Evolutionary conservation across 2,888 invertebrate genomes (phyloP).

Genomic region (Arrhopalites spinosus): DNA sequence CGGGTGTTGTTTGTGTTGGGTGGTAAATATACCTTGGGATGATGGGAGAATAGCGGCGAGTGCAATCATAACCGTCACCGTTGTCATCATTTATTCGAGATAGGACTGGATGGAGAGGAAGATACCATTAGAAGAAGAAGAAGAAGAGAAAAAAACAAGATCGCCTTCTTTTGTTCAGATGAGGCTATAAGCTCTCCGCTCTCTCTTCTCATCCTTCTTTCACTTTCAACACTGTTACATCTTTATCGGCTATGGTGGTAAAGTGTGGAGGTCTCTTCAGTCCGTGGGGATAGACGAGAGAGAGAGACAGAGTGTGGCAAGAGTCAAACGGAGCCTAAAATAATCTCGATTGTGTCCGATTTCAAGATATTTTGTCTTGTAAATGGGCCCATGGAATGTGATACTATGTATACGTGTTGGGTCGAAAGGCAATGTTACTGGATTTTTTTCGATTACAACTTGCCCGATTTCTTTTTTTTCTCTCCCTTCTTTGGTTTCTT

Average conservation of each 20-base stretch:
- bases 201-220: no score
- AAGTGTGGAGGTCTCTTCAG: no score
- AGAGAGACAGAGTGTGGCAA: no score
- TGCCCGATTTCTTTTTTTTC: background rate
- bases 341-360: no score
- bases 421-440: no score
- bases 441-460: no score
- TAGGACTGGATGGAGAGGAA: background rate
- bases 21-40: background rate
- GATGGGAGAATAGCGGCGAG: background rate
- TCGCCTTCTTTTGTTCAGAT: background rate
- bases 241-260: no score
- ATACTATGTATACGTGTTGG: background rate
- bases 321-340: no score
- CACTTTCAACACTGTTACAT: no score
- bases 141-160: background rate
- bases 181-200: no score
- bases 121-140: background rate
- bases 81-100: slow-evolving; percentile 17
- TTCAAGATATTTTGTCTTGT: no score
- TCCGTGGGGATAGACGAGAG: no score
- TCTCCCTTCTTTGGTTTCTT: background rate
- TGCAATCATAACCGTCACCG: slow-evolving; percentile 14
- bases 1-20: slow-evolving; percentile 16
- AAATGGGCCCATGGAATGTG: background rate